Base-by-base conservation (phyloP, 2,888 invertebrate species). In the Omphaloscelis lunosa region DNA sequence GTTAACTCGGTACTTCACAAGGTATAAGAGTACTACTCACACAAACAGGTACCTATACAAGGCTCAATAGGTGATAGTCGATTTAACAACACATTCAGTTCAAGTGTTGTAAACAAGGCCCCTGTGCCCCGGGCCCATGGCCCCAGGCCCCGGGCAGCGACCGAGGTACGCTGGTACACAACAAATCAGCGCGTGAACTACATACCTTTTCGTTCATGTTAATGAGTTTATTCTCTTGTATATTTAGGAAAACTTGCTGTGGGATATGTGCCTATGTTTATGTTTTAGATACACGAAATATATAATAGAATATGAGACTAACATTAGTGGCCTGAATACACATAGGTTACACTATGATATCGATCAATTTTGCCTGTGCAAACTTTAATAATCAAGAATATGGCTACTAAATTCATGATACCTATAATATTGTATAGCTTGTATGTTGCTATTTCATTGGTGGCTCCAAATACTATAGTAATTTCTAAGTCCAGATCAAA, bases 41-140 rank as follows among this genome's bases (percentile, higher is more conserved):
- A 61, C 29, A 66, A 48, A 51, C 53, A 53, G 63, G 39, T 39
- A 27, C 62, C 27, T 51, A 56, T 27, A 23, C 62, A 39, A 17
- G 70, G 58, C 59, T 63, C 67, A 61, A 63, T 68, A 71, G 63
- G 58, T 71, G 79, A 72, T 73, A 75, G 67, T 71, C 72, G 72
- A 73, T 83, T 82, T 58, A 86, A 73, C 83, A 73, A 70, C 61
- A 70, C 72, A 83, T 75, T 84, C 75, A 65, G 63, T 65, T 71
- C 58, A 67, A 83, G 78, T 65, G 67, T 48, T 69, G 84, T 75
- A 75, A 79, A 83, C 86, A 86, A 53, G 71, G 61, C 79, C 82
- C 72, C 45, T 27, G 72, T 61, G 5, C 34, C 61, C 59, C 72
- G 0, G 8, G 51, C 69, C 61, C 59, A 45, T 0, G 8, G 39